Conservation (phyloP, 2,113 vertebrate genomes). For the Pelusios castaneus region DNA sequence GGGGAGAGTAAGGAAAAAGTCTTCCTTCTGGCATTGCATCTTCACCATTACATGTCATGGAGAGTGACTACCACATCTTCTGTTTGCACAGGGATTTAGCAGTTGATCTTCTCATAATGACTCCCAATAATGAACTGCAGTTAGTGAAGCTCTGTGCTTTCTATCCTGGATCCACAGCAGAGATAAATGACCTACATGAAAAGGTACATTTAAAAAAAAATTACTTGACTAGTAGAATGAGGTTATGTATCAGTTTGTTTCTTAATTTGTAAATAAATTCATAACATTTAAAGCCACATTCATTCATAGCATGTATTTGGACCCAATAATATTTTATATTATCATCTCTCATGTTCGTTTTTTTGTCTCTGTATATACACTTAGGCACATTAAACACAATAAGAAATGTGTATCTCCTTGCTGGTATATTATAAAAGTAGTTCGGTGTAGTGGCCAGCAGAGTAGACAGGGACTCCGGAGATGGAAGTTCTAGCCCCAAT, state of each 20-base stretch:
- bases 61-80: slow-evolving; percentile 36
- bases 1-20: neutral
- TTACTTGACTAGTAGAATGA: neutral
- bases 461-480: neutral
- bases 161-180: slow-evolving; percentile 85
- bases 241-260: neutral
- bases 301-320: neutral
- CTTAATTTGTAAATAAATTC: neutral
- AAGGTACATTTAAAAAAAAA: slow-evolving; percentile 77
- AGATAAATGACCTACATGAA: slow-evolving; percentile 88
- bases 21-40: neutral
- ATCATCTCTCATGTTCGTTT: neutral
- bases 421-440: neutral
- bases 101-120: slow-evolving; percentile 89
- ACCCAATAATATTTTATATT: neutral
- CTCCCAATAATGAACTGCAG: slow-evolving; percentile 87
- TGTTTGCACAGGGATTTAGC: slow-evolving; percentile 87
- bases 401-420: neutral
- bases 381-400: neutral
- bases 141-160: slow-evolving; percentile 93
- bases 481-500: neutral
- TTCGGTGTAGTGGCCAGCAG: neutral
- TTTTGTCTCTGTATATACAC: neutral
- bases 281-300: neutral
- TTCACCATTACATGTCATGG: neutral